Conservation (phyloP, 1,140 invertebrate species). For the Solenopsis fugax region DNA sequence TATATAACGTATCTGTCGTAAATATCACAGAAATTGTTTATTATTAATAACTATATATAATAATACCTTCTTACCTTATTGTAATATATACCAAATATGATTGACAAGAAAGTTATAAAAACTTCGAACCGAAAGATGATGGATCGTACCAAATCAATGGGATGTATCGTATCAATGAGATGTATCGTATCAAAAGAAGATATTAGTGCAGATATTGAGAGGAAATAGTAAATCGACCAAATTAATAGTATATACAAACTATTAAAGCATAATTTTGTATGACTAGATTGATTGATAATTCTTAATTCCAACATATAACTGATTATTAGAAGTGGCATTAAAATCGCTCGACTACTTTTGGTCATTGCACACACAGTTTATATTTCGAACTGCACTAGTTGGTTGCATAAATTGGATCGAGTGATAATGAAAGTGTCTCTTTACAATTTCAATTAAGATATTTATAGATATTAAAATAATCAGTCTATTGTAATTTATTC, state of each 20-base stretch:
- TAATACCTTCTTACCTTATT: constrained; percentile 5
- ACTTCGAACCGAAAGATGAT: neutral
- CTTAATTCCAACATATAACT: constrained; percentile 6
- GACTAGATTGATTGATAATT: constrained; percentile 4
- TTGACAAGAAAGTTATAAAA: neutral
- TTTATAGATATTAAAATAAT: constrained; percentile 5
- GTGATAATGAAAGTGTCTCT: neutral
- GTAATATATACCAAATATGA: neutral
- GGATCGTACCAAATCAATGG: too few species aligned
- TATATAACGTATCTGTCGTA: too few species aligned
- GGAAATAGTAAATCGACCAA: constrained; percentile 10
- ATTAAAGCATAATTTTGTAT: neutral
- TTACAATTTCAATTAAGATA: neutral
- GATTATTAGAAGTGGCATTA: constrained; percentile 1
- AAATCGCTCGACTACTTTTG: neutral
- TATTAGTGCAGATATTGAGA: neutral
- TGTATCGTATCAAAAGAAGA: neutral
- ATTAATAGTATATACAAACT: neutral
- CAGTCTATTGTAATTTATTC: neutral
- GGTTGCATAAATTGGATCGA: neutral
- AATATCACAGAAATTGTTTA: too few species aligned
- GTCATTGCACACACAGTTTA: neutral
- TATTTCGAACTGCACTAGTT: neutral
- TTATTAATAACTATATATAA: too few species aligned
- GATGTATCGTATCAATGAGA: too few species aligned